Evolutionary conservation across 2,113 vertebrate genomes (phyloP), one percentile per base, ranked within the genome.

Genomic region (Anarhynchus alexandrinus): DNA sequence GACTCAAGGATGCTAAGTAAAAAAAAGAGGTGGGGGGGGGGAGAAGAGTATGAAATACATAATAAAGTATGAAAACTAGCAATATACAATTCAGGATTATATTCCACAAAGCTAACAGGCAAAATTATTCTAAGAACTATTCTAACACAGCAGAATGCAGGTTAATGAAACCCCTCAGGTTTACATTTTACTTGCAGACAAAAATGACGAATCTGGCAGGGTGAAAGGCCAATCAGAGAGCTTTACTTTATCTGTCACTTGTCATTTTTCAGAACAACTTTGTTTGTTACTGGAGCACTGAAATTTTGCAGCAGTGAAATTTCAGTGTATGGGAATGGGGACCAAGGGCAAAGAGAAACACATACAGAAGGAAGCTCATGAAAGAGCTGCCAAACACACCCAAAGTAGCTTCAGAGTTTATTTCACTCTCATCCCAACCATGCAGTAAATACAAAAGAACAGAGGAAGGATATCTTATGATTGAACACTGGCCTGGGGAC

Each of bases 401-500:
- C 55, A 22, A 40, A 88, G 70, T 6, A 52, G 30, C 59, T 64
- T 19, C 61, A 52, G 72, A 83, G 42, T 71, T 88, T 55, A 49
- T 77, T 69, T 77, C 22, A 12, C 38, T 54, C 54, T 95, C 59
- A 42, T 45, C 61, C 38, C 59, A 65, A 3, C 26, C n/a, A 12
- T 12, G 36, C 64, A 71, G 42, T 45, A 79, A 90, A 90, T 47
- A 82, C 6, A 47, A 7, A 93, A 69, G 88, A 58, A 4, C 67
- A 91, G 72, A 95, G 96, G 95, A 96, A 94, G 90, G 92, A 93
- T 69, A 45, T 96, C 92, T 92, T 49, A 20, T 23, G 64, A 66
- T 4, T 81, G 65, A 91, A 42, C 69, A 52, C 36, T 57, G 76
- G 59, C 83, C 47, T 65, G 57, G 49, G 73, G 61, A 93, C 77